These are phyloP conservation scores for Sipha flava DNA, from an alignment of 1,140 invertebrate genomes.

Conservation along the genomic window DNA sequence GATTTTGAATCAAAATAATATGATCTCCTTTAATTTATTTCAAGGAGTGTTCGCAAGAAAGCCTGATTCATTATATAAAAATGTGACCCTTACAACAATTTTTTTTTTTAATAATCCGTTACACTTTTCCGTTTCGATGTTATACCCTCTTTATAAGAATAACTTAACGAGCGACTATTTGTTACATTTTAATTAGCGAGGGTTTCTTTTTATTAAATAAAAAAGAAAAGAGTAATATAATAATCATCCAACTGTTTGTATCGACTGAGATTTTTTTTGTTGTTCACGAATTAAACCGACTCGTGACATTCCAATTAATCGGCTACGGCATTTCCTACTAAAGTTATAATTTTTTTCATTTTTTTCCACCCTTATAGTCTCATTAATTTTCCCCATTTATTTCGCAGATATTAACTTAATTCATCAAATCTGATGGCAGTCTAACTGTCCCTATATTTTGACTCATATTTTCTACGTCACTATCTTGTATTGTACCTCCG, in stretches of 20 bases:
- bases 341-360: background rate
- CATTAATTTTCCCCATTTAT: conserved; percentile 16
- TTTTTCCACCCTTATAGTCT: conserved; percentile 5
- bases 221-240: conserved; percentile 5
- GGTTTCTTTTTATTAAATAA: conserved; percentile 30
- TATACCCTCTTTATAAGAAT: conserved; percentile 9
- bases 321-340: background rate
- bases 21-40: conserved; percentile 12
- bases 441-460: background rate
- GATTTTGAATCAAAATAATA: conserved; percentile 9
- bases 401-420: conserved; percentile 14
- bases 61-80: conserved; percentile 10
- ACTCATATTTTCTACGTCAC: conserved; percentile 25
- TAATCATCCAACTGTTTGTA: conserved; percentile 10
- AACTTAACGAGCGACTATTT: conserved; percentile 28
- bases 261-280: conserved; percentile 17
- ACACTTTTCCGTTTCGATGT: conserved; percentile 8
- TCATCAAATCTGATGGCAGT: conserved; percentile 3
- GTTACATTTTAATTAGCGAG: conserved; percentile 30
- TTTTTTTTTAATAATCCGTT: conserved; percentile 29
- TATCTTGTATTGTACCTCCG: background rate
- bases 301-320: conserved; percentile 27
- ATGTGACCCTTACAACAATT: conserved; percentile 18
- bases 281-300: background rate
- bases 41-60: background rate